Conservation (phyloP, 53 echinoderm and acorn worm genomes). For the Glandiceps talaboti region DNA sequence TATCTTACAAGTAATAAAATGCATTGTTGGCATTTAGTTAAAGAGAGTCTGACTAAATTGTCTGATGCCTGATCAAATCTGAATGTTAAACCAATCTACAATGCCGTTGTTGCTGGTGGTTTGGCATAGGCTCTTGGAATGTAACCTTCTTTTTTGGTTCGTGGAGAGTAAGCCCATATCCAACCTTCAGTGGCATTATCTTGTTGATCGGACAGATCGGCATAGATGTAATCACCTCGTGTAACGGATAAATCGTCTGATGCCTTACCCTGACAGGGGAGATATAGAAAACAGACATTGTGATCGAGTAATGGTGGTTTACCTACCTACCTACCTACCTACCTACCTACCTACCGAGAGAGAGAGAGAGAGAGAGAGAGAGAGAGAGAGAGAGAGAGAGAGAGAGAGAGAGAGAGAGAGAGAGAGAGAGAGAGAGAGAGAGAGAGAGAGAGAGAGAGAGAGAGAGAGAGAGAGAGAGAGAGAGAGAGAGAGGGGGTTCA, state of each 20-base stretch:
- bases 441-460: constrained; percentile 1
- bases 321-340: too few species aligned
- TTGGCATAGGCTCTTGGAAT: constrained; percentile 50
- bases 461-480: not conserved
- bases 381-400: not conserved
- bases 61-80: too few species aligned
- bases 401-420: not conserved
- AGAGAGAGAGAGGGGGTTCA: not conserved
- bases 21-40: too few species aligned
- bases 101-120: constrained; percentile 21
- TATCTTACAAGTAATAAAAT: too few species aligned
- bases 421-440: constrained; percentile 1
- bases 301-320: not conserved
- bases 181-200: constrained; percentile 56
- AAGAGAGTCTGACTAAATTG: too few species aligned
- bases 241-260: constrained; percentile 39
- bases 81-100: not conserved
- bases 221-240: constrained; percentile 60
- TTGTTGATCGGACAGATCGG: constrained; percentile 44
- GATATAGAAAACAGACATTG: not conserved
- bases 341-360: too few species aligned
- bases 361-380: constrained; percentile 1
- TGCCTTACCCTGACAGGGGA: constrained; percentile 14
- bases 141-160: constrained; percentile 57
- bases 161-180: constrained; percentile 83